These are phyloP conservation scores for Dermolepida albohirtum DNA, from an alignment of 2,888 invertebrate genomes.

Conservation along the genomic window DNA sequence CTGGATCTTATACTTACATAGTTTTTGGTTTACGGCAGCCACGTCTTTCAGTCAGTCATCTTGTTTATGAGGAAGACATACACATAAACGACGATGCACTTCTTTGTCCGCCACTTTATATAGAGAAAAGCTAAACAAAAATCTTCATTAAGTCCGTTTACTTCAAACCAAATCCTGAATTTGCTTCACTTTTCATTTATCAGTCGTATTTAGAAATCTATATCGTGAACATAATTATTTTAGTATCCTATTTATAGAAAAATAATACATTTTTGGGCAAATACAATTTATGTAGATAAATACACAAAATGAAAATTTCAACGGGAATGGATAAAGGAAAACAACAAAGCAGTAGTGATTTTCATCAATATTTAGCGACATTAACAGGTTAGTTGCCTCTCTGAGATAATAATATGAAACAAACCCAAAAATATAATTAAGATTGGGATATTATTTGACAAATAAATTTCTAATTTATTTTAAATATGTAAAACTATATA, in stretches of 20 bases:
- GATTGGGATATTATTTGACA: too few relatives aligned
- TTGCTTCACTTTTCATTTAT: background rate
- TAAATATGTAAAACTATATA: too few relatives aligned
- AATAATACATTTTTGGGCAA: too few relatives aligned
- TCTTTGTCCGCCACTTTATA: slow-evolving; percentile 40
- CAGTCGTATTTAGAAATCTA: too few relatives aligned
- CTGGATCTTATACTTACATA: slow-evolving; percentile 43
- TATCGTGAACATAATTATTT: too few relatives aligned
- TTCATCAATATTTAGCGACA: slow-evolving; percentile 56
- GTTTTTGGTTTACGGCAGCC: slow-evolving; percentile 43
- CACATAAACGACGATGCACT: slow-evolving; percentile 36
- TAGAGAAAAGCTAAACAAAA: slow-evolving; percentile 41
- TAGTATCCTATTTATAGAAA: too few relatives aligned
- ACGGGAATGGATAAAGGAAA: slow-evolving; percentile 40
- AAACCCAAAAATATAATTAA: too few relatives aligned
- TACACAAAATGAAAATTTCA: slow-evolving; percentile 40
- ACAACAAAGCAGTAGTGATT: slow-evolving; percentile 44
- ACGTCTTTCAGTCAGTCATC: slow-evolving; percentile 39
- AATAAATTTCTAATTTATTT: too few relatives aligned
- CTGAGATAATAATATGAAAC: too few relatives aligned
- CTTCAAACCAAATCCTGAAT: slow-evolving; percentile 29
- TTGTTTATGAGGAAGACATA: slow-evolving; percentile 37
- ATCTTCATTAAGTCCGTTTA: slow-evolving; percentile 40
- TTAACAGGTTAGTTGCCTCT: slow-evolving; percentile 52
- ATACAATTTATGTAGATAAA: slow-evolving; percentile 1